These are phyloP conservation scores for Cheilosia urbana DNA, from an alignment of 2,888 invertebrate genomes.

Conservation along the genomic window DNA sequence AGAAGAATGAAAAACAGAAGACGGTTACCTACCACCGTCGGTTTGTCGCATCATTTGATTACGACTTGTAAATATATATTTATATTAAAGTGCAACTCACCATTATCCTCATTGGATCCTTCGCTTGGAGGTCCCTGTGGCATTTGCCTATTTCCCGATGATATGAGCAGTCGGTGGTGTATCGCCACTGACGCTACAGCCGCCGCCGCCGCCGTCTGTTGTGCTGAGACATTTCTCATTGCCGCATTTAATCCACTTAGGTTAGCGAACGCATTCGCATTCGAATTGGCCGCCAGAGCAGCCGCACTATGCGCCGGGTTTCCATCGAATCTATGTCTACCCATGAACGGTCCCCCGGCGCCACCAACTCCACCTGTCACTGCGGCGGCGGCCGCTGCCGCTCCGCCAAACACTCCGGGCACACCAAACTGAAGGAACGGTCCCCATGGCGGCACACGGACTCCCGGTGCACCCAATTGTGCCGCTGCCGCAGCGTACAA, in stretches of 20 bases:
- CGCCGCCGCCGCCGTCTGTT: conserved; percentile 82
- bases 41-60: too few species aligned
- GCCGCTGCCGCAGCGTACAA: conserved; percentile 82
- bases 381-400: conserved; percentile 65
- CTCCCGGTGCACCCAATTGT: conserved; percentile 82
- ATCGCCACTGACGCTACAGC: conserved; percentile 82
- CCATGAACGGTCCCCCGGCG: conserved; percentile 78
- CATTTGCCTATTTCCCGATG: conserved; percentile 80
- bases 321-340: conserved; percentile 81
- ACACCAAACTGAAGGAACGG: conserved; percentile 82
- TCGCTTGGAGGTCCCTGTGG: conserved; percentile 83
- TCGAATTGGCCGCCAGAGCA: conserved; percentile 81
- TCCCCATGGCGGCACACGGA: conserved; percentile 82
- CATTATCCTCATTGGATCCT: conserved; percentile 81
- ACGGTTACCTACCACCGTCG: too few species aligned
- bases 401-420: conserved; percentile 82
- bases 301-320: conserved; percentile 80
- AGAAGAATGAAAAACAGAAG: too few species aligned
- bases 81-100: conserved; percentile 29
- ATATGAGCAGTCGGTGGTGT: conserved; percentile 81
- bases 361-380: conserved; percentile 54
- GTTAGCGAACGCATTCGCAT: conserved; percentile 81
- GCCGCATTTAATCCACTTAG: conserved; percentile 82
- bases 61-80: too few species aligned
- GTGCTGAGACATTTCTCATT: conserved; percentile 82